These are phyloP conservation scores for Neomonachus schauinslandi DNA, from an alignment of 2,113 vertebrate species.

Conservation along the genomic window DNA sequence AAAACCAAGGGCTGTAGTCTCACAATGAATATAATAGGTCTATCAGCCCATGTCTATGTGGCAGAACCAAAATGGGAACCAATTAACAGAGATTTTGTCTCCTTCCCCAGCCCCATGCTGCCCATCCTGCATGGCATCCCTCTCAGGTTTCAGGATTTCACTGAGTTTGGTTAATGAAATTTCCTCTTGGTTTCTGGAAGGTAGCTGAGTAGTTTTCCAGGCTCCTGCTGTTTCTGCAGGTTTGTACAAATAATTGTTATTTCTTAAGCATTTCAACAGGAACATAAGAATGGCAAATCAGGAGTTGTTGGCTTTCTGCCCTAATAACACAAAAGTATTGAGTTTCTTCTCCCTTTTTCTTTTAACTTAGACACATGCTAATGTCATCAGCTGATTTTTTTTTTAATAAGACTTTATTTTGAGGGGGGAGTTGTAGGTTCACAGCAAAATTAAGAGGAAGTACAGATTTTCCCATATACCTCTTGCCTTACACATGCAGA, in stretches of 20 bases:
- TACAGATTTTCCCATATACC: background rate
- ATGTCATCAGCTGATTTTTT: background rate
- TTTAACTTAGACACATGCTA: background rate
- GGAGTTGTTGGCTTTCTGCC: background rate
- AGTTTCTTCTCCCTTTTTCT: background rate
- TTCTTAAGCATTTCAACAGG: background rate
- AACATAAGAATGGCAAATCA: background rate
- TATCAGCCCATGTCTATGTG: background rate
- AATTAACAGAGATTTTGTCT: background rate
- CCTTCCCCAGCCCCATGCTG: background rate
- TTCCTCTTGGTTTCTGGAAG: background rate
- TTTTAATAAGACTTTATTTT: background rate
- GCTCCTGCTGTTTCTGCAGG: background rate
- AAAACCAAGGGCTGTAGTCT: background rate
- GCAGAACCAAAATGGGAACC: background rate
- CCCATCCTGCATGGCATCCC: background rate
- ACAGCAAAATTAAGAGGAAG: background rate
- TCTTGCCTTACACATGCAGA: background rate
- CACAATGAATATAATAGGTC: background rate
- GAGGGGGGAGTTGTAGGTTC: background rate
- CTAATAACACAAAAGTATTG: background rate
- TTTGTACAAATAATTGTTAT: background rate
- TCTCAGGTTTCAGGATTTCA: background rate
- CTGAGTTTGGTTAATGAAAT: background rate
- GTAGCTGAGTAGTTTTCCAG: background rate